Conservation (phyloP, 2,113 vertebrate species). For the Beaufortia kweichowensis region DNA sequence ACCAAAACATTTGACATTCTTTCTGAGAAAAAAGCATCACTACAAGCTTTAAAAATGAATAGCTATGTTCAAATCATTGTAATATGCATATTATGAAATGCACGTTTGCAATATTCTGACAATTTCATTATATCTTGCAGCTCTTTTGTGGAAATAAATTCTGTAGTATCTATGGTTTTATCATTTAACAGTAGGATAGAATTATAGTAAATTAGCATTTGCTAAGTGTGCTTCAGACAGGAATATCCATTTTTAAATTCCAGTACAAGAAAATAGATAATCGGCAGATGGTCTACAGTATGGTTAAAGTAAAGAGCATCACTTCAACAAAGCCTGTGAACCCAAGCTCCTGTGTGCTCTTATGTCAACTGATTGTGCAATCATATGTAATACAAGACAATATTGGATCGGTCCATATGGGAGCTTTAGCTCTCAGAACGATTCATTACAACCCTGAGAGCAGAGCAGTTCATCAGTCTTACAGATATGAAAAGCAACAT, state of each 20-base stretch:
- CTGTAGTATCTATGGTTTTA: no score
- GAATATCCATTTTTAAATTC: not conserved
- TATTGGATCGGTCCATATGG: constrained; percentile 6
- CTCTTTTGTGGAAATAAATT: no score
- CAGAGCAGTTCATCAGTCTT: not conserved
- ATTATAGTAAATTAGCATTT: no score
- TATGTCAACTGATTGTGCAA: not conserved
- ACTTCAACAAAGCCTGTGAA: not conserved
- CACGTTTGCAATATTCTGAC: no score
- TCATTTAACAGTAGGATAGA: no score
- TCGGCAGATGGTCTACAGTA: not conserved
- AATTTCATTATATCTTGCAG: no score
- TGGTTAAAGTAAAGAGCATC: not conserved
- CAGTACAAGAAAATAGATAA: not conserved
- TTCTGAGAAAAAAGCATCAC: no score
- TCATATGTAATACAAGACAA: not conserved
- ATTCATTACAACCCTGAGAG: not conserved
- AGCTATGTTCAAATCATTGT: no score
- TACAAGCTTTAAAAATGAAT: no score
- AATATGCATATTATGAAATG: no score
- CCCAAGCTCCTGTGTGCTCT: not conserved
- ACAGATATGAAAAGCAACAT: constrained; percentile 10
- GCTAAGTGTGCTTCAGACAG: not conserved
- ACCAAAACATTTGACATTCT: no score
- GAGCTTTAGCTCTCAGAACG: constrained; percentile 4